A percentile compares a stretch with the other conserved stretches of the same genome.
Conservation (phyloP, 2,888 invertebrate genomes). For the Ichneumoninae sp. region DNA sequence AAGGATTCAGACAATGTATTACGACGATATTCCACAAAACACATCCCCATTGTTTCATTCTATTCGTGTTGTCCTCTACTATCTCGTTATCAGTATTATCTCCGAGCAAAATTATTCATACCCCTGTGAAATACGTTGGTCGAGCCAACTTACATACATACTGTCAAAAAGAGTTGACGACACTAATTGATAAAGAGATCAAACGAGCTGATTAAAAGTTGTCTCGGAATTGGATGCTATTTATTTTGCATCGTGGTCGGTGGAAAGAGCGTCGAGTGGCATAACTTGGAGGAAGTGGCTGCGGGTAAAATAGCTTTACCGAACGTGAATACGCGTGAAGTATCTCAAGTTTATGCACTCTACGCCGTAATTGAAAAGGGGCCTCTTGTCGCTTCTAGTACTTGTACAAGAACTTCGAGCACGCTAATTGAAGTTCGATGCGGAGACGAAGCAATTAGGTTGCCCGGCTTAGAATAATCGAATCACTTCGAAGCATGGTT, state of each 20-base stretch:
- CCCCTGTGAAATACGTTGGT: background rate
- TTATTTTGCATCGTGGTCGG: conserved; percentile 38
- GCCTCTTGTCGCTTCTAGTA: conserved; percentile 6
- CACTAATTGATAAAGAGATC: conserved; percentile 3
- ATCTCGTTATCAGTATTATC: conserved; percentile 1
- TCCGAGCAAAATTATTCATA: background rate
- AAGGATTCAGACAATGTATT: background rate
- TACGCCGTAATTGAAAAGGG: background rate
- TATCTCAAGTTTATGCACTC: background rate
- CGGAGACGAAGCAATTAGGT: background rate
- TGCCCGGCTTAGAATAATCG: background rate
- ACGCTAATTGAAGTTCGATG: background rate
- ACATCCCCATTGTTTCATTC: background rate
- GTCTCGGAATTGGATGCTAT: conserved; percentile 47
- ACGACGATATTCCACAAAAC: background rate
- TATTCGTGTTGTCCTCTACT: background rate
- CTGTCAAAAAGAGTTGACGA: background rate
- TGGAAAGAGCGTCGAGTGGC: background rate
- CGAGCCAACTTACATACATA: background rate
- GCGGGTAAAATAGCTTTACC: background rate
- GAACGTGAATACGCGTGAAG: background rate
- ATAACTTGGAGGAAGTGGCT: background rate
- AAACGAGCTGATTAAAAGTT: conserved; percentile 51
- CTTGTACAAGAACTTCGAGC: conserved; percentile 5
- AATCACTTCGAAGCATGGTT: background rate